These are phyloP conservation scores for Botia kubotai DNA, from an alignment of 2,797 vertebrate genomes.

Conservation along the genomic window DNA sequence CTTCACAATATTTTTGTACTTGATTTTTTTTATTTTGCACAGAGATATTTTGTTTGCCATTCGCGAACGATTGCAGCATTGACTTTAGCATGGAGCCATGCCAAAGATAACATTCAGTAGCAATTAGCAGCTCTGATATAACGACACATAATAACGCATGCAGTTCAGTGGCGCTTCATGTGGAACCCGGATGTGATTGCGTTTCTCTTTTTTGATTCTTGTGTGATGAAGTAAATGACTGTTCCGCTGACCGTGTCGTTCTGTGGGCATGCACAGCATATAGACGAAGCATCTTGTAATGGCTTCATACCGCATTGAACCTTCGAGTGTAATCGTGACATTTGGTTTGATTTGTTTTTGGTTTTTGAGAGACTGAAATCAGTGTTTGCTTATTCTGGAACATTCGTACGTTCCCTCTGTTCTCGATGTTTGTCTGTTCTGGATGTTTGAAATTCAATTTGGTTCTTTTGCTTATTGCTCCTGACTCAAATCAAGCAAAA, in stretches of 20 bases:
- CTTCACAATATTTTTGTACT: slow-evolving; percentile 73
- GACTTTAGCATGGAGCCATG: slow-evolving; percentile 58
- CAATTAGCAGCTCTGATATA: slow-evolving; percentile 48
- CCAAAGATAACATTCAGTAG: slow-evolving; percentile 49
- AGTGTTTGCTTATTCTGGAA: slow-evolving; percentile 16
- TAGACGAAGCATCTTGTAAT: slow-evolving; percentile 21
- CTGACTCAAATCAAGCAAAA: not conserved
- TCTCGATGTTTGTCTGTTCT: not conserved
- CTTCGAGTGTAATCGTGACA: slow-evolving; percentile 10
- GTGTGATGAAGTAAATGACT: too few species aligned
- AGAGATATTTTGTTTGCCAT: slow-evolving; percentile 29
- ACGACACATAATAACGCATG: slow-evolving; percentile 58
- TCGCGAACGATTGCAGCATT: slow-evolving; percentile 54
- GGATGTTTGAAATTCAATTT: not conserved
- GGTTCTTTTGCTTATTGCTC: not conserved
- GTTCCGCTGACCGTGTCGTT: too few species aligned
- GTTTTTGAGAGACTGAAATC: slow-evolving; percentile 6
- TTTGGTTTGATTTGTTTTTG: slow-evolving; percentile 22
- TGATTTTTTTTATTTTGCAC: slow-evolving; percentile 66
- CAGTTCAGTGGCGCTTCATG: slow-evolving; percentile 60
- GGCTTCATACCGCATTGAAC: slow-evolving; percentile 10
- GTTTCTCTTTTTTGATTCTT: slow-evolving; percentile 57
- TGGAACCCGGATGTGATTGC: slow-evolving; percentile 56
- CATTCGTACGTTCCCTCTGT: slow-evolving; percentile 7
- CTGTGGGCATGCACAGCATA: slow-evolving; percentile 33